Conservation (phyloP, 2,113 vertebrate species). For the Platysteira castanea region DNA sequence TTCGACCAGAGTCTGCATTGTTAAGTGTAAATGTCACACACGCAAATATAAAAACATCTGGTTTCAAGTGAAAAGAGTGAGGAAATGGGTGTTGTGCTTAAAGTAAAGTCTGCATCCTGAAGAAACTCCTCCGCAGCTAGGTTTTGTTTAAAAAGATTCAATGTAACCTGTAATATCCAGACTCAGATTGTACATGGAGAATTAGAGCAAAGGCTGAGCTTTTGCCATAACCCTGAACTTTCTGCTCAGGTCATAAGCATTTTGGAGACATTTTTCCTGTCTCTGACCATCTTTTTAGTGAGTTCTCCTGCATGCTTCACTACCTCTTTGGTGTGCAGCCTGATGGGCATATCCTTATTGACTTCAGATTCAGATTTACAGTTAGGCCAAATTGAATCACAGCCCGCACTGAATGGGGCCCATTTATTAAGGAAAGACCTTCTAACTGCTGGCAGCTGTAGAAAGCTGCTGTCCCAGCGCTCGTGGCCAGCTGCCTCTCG, state of each 20-base stretch:
- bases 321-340: neutral
- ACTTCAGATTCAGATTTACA: neutral
- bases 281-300: neutral
- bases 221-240: neutral
- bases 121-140: neutral
- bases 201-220: neutral
- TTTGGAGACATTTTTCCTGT: neutral
- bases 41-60: constrained; percentile 5
- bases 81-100: constrained; percentile 22
- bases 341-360: neutral
- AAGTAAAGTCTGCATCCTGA: constrained; percentile 35
- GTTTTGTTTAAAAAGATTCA: neutral
- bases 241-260: neutral
- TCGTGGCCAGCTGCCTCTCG: fast-evolving
- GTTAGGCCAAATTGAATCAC: neutral
- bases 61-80: constrained; percentile 32
- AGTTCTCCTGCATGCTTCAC: neutral
- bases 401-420: neutral
- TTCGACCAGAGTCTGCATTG: neutral
- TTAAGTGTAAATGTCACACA: constrained; percentile 35
- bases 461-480: neutral
- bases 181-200: neutral
- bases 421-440: neutral
- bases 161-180: neutral
- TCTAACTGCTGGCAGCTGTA: neutral